Conservation (phyloP, 2,797 vertebrate species). For the Alectoris magna region DNA sequence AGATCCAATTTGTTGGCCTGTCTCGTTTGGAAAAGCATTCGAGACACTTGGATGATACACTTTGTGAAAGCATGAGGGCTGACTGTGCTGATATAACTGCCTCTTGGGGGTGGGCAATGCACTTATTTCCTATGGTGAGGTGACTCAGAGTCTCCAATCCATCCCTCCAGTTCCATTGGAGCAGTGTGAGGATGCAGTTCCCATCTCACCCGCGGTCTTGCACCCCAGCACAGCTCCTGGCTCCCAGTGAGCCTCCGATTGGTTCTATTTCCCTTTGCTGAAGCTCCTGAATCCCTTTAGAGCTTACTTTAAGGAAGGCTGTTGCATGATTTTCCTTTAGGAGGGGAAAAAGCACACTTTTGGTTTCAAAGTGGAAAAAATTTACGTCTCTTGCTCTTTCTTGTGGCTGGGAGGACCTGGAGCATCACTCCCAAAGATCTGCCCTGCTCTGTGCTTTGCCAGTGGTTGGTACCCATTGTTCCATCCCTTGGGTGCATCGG, state of each 20-base stretch:
- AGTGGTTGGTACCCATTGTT: neutral
- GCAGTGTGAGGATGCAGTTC: no score
- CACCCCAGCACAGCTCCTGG: neutral
- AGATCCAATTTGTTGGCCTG: neutral
- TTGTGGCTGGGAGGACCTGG: neutral
- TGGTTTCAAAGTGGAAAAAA: neutral
- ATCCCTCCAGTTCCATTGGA: no score
- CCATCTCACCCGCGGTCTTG: neutral
- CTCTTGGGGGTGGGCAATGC: accelerated
- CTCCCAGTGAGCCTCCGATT: neutral
- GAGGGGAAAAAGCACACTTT: neutral
- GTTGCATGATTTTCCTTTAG: neutral
- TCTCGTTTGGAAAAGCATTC: neutral
- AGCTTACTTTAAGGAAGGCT: neutral
- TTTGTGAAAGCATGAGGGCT: neutral
- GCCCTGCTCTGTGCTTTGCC: no score
- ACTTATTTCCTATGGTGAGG: neutral
- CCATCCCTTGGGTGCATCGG: accelerated
- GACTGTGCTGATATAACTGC: accelerated
- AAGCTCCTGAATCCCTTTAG: neutral
- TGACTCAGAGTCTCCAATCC: no score
- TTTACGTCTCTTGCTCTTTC: neutral
- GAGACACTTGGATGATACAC: neutral
- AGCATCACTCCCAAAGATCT: neutral
- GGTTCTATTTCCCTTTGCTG: neutral